phyloP scores from a whole-genome alignment of 2,113 vertebrate genomes.

The Carollia perspicillata region DNA sequence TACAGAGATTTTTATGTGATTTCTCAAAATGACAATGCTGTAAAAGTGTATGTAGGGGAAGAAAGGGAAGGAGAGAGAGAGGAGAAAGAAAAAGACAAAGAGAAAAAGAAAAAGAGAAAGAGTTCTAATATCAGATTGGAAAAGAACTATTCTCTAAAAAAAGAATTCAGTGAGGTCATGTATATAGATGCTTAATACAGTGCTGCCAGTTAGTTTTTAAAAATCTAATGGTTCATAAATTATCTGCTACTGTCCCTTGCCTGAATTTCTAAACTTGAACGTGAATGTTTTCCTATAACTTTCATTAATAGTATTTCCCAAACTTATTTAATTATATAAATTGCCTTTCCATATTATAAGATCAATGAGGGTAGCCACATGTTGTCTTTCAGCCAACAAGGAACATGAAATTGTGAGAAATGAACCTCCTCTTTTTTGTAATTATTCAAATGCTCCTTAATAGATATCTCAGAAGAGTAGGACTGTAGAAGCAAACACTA shows the following conservation, averaged over 20 bases:
- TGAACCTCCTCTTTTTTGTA: neutral
- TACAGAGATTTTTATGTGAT: neutral
- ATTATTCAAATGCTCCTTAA: neutral
- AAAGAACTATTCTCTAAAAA: neutral
- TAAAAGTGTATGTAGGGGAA: neutral
- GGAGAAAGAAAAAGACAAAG: neutral
- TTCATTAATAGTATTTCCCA: neutral
- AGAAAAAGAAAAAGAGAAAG: neutral
- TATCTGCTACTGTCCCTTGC: slow-evolving; percentile 12
- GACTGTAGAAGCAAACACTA: neutral
- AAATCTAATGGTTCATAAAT: neutral
- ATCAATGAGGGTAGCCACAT: neutral
- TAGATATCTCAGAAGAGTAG: neutral
- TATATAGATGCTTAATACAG: neutral
- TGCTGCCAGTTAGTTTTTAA: neutral
- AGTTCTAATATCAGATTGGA: neutral
- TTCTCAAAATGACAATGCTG: neutral
- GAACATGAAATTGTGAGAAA: neutral
- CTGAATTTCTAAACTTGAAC: slow-evolving; percentile 31
- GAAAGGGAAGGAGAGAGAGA: neutral
- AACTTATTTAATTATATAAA: neutral
- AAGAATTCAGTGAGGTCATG: neutral
- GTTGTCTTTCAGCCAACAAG: neutral
- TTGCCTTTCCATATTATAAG: neutral
- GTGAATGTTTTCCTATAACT: neutral